A percentile compares a stretch with the other conserved stretches of the same genome.
phyloP scores from a whole-genome alignment of 2,888 invertebrate species.

The Escarpia spicata region DNA sequence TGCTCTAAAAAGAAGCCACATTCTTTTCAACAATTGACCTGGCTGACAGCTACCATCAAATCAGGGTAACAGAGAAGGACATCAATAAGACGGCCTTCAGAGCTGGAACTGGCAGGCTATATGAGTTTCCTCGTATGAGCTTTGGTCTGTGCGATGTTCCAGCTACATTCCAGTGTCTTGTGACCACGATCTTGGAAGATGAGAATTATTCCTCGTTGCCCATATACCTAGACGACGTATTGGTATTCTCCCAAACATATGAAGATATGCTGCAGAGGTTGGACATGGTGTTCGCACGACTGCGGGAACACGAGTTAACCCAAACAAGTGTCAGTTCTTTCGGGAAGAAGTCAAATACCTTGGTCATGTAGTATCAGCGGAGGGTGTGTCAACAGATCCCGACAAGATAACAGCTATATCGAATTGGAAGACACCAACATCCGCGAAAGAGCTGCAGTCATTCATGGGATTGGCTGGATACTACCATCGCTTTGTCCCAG shows the following conservation, averaged over 20 bases:
- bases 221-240: constrained; percentile 35
- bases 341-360: constrained; percentile 23
- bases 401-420: constrained; percentile 39
- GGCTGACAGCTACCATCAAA: neutral
- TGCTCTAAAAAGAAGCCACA: neutral
- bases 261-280: neutral
- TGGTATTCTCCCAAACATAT: neutral
- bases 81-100: constrained; percentile 30
- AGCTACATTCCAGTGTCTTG: constrained; percentile 29
- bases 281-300: neutral
- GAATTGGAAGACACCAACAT: constrained; percentile 37
- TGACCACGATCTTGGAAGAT: constrained; percentile 2
- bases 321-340: constrained; percentile 30
- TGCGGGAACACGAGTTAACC: neutral
- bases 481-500: constrained; percentile 41
- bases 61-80: constrained; percentile 19
- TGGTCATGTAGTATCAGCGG: neutral
- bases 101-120: constrained; percentile 23
- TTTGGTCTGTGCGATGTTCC: constrained; percentile 27
- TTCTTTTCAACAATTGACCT: neutral
- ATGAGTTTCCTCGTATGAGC: constrained; percentile 26
- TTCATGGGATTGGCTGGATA: constrained; percentile 42
- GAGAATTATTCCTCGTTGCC: neutral
- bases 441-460: constrained; percentile 32
- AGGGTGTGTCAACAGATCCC: constrained; percentile 29